Evolutionary conservation across 2,797 vertebrate species (phyloP).

Genomic region (Protonibea diacanthus): DNA sequence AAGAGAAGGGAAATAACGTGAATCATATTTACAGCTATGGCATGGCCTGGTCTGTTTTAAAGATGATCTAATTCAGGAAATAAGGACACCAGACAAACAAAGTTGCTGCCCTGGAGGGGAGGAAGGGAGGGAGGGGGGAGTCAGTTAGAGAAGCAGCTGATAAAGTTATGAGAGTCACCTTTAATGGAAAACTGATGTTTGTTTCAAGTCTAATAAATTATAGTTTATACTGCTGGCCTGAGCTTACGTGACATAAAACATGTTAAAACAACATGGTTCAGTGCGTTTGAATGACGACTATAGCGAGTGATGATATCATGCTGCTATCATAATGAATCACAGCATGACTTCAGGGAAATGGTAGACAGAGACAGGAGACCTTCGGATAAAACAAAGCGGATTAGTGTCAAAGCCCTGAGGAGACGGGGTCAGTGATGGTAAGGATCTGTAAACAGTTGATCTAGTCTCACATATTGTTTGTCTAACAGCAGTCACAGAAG

Average conservation of each 20-base stretch:
- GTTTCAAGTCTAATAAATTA: conserved; percentile 3
- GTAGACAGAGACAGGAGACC: conserved; percentile 46
- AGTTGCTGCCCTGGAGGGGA: conserved; percentile 30
- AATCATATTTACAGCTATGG: conserved; percentile 43
- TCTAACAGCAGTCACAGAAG: background rate
- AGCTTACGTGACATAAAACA: background rate
- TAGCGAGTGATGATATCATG: background rate
- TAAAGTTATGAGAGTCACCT: conserved; percentile 33
- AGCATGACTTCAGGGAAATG: conserved; percentile 39
- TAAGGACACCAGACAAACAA: conserved; percentile 49
- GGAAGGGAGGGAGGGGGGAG: background rate
- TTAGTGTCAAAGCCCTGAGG: conserved; percentile 64
- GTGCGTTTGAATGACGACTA: background rate
- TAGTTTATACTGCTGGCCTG: background rate
- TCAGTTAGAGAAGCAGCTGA: conserved; percentile 27
- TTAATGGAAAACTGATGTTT: conserved; percentile 1
- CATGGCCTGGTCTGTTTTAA: conserved; percentile 24
- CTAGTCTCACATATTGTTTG: background rate
- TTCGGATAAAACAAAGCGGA: conserved; percentile 77
- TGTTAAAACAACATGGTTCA: background rate
- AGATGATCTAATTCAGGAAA: conserved; percentile 53
- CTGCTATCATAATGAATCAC: conserved; percentile 42
- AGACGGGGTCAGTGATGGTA: conserved; percentile 58
- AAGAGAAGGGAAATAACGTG: conserved; percentile 13
- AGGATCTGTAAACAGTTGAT: conserved; percentile 57